A percentile compares a stretch with the other conserved stretches of the same genome.
Conservation (phyloP, 2,797 vertebrate species). For the Sebastes glaucus region DNA sequence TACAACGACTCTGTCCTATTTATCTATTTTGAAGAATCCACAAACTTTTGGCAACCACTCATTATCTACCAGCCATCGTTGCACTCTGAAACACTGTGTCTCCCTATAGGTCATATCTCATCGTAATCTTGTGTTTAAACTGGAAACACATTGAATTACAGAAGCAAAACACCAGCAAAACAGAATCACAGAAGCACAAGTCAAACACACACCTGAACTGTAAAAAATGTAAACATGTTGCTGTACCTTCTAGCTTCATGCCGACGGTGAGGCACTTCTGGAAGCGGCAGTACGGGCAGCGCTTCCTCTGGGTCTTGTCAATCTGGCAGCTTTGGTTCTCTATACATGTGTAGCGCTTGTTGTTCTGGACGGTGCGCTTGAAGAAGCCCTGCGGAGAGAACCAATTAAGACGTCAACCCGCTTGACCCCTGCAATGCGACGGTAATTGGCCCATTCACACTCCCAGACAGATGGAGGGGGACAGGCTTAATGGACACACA, state of each 20-base stretch:
- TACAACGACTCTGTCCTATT: neutral
- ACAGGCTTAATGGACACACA: slow-evolving; percentile 56
- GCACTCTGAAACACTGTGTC: neutral
- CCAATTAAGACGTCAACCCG: slow-evolving; percentile 84
- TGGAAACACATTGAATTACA: neutral
- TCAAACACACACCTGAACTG: neutral
- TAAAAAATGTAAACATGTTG: slow-evolving; percentile 7
- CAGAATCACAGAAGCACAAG: neutral
- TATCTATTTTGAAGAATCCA: slow-evolving; percentile 7
- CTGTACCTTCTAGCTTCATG: slow-evolving; percentile 98
- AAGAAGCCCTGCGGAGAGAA: slow-evolving; percentile 94
- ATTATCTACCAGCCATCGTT: neutral
- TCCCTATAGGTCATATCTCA: neutral
- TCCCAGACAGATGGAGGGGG: slow-evolving; percentile 70
- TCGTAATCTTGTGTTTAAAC: neutral
- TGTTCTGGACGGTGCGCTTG: slow-evolving; percentile 99
- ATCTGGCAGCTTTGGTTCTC: slow-evolving; percentile 99
- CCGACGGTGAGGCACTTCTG: slow-evolving; percentile 98
- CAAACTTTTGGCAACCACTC: slow-evolving; percentile 7
- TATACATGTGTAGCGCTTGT: slow-evolving; percentile 99
- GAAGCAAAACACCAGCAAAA: neutral
- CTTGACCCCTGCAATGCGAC: slow-evolving; percentile 78
- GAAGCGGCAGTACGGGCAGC: slow-evolving; percentile 98
- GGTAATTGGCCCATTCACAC: slow-evolving; percentile 83
- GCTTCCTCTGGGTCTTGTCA: slow-evolving; percentile 98